These are phyloP conservation scores for Drosophila neocordata DNA, from an alignment of 1,140 invertebrate species.

Conservation along the genomic window DNA sequence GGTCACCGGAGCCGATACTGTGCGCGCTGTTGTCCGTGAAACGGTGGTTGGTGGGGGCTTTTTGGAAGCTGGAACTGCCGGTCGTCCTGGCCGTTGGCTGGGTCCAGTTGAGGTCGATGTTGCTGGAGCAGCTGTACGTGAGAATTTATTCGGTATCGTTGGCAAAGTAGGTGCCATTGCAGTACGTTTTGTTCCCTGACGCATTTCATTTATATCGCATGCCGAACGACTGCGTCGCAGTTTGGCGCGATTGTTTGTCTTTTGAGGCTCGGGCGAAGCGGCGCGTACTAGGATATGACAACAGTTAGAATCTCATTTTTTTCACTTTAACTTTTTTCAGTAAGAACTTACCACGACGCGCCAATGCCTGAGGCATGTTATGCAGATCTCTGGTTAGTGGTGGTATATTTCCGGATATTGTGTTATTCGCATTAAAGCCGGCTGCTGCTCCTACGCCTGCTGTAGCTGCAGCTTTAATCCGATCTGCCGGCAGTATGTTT, in stretches of 20 bases:
- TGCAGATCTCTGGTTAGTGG: constrained; percentile 60
- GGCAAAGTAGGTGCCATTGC: constrained; percentile 45
- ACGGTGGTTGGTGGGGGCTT: constrained; percentile 18
- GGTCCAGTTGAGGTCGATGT: constrained; percentile 11
- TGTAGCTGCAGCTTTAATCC: constrained; percentile 52
- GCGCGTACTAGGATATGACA: constrained; percentile 55
- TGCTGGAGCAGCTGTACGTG: constrained; percentile 21
- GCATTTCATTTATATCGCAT: constrained; percentile 66
- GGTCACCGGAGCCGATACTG: constrained; percentile 4
- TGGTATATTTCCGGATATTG: constrained; percentile 27
- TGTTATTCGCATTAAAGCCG: constrained; percentile 37
- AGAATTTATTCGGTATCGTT: constrained; percentile 60
- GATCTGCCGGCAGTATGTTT: constrained; percentile 65
- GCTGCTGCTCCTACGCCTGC: constrained; percentile 4
- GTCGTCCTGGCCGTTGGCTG: constrained; percentile 9
- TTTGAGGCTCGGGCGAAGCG: constrained; percentile 58
- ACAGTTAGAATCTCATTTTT: too few relatives aligned
- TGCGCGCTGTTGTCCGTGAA: neutral
- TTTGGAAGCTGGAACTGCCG: constrained; percentile 4
- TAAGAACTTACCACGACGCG: constrained; percentile 40
- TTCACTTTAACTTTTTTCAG: too few relatives aligned
- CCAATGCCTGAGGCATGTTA: constrained; percentile 51
- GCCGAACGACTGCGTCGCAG: constrained; percentile 73
- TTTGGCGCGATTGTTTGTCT: constrained; percentile 43
- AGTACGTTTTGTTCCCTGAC: constrained; percentile 46